phyloP scores from a whole-genome alignment of 2,113 vertebrate species.

The Albula glossodonta region DNA sequence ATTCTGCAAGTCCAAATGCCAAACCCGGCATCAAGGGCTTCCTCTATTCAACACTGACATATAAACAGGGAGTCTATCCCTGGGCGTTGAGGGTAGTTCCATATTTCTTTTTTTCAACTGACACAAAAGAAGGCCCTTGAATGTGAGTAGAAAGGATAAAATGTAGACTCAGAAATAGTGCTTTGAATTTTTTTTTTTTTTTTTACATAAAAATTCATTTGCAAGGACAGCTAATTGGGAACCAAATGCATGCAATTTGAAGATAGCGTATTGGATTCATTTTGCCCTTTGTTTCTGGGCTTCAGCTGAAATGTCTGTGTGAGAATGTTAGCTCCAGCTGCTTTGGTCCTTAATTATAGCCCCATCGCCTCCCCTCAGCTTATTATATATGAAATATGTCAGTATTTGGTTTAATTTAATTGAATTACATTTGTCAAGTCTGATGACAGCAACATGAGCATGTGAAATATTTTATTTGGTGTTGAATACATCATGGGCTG shows the following conservation, averaged over 20 bases:
- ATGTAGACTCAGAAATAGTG: conserved; percentile 13
- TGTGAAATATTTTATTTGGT: too few species aligned
- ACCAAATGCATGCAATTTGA: conserved; percentile 45
- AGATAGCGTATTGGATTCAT: conserved; percentile 23
- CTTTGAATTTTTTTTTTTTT: conserved; percentile 33
- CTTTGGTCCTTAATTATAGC: neutral
- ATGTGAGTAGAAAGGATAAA: conserved; percentile 22
- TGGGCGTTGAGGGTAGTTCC: conserved; percentile 12
- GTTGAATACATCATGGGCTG: too few species aligned
- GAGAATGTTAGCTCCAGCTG: neutral
- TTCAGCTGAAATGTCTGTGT: conserved; percentile 8
- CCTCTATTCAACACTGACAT: neutral
- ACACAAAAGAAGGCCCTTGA: neutral
- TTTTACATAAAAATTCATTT: conserved; percentile 42
- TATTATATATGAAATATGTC: too few species aligned
- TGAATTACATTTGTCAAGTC: too few species aligned
- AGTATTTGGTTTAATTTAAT: too few species aligned
- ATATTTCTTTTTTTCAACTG: neutral
- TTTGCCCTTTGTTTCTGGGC: conserved; percentile 22
- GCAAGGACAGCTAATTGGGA: conserved; percentile 46
- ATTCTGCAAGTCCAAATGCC: neutral
- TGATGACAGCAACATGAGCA: too few species aligned
- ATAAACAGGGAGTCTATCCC: neutral
- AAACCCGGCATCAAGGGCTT: neutral
- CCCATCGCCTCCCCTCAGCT: too few species aligned